Percentiles rank a stretch among this genome's conserved stretches.
Conservation (phyloP, 2,888 invertebrate genomes). For the Oasisia sp. region DNA sequence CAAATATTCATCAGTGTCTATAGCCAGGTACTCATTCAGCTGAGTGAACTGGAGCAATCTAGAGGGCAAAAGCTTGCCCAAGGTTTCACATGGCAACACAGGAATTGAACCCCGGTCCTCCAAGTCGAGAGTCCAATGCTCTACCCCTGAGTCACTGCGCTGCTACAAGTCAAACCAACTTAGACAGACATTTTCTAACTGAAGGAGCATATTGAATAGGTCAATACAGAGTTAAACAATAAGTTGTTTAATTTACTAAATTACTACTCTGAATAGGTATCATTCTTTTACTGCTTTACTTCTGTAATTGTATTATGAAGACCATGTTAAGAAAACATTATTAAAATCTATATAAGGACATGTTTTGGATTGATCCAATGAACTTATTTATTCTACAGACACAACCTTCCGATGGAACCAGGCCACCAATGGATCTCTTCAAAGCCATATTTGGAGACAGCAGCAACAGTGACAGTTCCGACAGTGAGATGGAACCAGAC, state of each 20-base stretch:
- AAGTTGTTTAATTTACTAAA: constrained; percentile 7
- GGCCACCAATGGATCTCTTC: constrained; percentile 79
- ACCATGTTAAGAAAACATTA: not conserved
- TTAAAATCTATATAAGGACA: not conserved
- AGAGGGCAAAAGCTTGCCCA: too few relatives aligned
- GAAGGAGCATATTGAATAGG: constrained; percentile 8
- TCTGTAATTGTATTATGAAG: constrained; percentile 7
- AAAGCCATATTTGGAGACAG: constrained; percentile 85
- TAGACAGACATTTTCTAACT: not conserved
- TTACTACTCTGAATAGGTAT: not conserved
- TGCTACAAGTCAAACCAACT: not conserved
- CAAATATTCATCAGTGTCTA: too few relatives aligned
- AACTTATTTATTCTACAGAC: not conserved
- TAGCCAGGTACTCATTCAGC: too few relatives aligned
- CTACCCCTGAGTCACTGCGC: too few relatives aligned
- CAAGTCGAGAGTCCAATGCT: too few relatives aligned
- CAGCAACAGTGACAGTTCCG: constrained; percentile 72
- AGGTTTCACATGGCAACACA: too few relatives aligned
- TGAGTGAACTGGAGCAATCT: too few relatives aligned
- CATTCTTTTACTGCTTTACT: not conserved
- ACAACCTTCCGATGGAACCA: constrained; percentile 20
- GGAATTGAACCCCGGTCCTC: too few relatives aligned
- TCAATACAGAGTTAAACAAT: not conserved
- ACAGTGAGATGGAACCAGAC: constrained; percentile 68
- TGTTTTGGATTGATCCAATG: not conserved